Base-by-base conservation (phyloP, 2,888 invertebrate species). In the Axea sp. region DNA sequence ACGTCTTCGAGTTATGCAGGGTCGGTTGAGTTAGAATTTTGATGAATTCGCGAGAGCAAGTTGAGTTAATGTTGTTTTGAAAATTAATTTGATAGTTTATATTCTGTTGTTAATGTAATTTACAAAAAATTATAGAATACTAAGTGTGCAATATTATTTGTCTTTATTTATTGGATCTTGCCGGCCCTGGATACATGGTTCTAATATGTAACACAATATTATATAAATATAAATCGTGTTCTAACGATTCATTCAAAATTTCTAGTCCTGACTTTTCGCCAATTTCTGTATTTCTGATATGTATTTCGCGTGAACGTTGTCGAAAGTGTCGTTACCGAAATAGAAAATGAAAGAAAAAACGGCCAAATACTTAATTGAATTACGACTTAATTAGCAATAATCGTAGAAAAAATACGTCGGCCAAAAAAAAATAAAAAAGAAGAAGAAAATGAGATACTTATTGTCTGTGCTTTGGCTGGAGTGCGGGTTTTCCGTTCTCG, bases 191-290 rank as follows among this genome's bases (percentile, higher is more conserved):
- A 55, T 53, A 41, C 22, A 9, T 14, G 33, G 15, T 41, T 60
- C 11, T 51, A 41, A 35, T 59, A 26, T 53, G 41, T 67, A 59
- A 37, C 30, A 11, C 57, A 62, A 49, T 75, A 62, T 59, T 68
- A 68, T 76, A 76, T 69, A 68, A 68, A 75, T 73, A 51, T 75
- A 60, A 51, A 72, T 72, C 67, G 62, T 75, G 68, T 72, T 68
- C 59, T 72, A 75, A 68, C 65, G 64, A 74, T 77, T 45, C 39
- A 76, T 79, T 84, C 83, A 80, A 85, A 86, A 84, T 86, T 84
- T 85, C 86, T 86, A 86, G 84, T 85, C 85, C 75, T 78, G 78
- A 83, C 64, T 78, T 79, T 76, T 78, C 74, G 76, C 77, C 76
- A 67, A 71, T 71, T 51, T 73, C 73, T 45, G 35, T 39, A 67